Conservation (phyloP, 2,797 vertebrate species). For the Manis crassicaudata region DNA sequence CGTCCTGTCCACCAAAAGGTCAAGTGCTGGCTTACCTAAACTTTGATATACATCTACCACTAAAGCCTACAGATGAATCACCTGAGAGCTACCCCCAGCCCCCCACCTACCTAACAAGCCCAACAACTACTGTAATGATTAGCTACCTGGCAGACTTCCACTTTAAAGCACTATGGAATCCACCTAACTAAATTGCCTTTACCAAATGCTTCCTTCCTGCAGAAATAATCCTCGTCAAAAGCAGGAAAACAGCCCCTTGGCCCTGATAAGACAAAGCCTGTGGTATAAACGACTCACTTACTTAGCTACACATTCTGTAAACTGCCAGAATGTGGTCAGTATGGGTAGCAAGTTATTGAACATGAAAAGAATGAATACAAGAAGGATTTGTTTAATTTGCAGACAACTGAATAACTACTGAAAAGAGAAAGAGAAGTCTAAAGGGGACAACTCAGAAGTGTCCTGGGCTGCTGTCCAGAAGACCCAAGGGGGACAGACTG, state of each 20-base stretch:
- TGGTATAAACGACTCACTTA: not conserved
- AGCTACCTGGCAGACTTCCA: slow-evolving; percentile 57
- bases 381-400: not conserved
- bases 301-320: not conserved
- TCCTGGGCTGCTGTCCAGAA: not conserved
- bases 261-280: not conserved
- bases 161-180: not conserved
- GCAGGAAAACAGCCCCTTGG: slow-evolving; percentile 41
- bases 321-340: not conserved
- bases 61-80: not conserved
- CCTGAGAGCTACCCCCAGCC: not conserved
- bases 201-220: slow-evolving; percentile 63
- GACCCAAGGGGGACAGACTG: not conserved
- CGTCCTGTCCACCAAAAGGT: not conserved
- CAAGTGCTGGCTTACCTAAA: not conserved
- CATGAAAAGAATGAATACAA: not conserved
- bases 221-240: slow-evolving; percentile 45
- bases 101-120: slow-evolving; percentile 17
- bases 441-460: not conserved
- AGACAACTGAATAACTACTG: not conserved
- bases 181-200: not conserved
- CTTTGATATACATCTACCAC: not conserved
- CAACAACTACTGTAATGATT: slow-evolving; percentile 54
- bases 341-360: not conserved
- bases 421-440: not conserved